phyloP scores from a whole-genome alignment of 2,797 vertebrate genomes.

The Channallabes apus region DNA sequence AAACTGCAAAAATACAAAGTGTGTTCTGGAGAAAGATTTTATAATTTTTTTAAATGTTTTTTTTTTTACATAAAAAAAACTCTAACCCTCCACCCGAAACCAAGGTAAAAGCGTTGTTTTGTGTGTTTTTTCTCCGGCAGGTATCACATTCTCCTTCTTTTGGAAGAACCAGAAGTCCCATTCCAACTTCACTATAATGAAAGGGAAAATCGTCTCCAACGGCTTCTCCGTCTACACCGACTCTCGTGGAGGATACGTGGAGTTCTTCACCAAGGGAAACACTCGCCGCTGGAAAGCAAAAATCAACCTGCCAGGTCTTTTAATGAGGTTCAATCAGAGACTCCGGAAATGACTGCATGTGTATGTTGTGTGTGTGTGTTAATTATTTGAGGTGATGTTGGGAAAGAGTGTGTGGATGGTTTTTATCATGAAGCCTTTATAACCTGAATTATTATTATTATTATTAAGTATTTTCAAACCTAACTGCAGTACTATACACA shows the following conservation, averaged over 20 bases:
- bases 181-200: constrained; percentile 74
- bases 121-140: constrained; percentile 62
- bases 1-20: background rate
- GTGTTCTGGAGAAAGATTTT: background rate
- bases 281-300: constrained; percentile 86
- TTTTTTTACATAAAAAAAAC: too few relatives aligned
- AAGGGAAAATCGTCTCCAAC: constrained; percentile 89
- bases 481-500: background rate
- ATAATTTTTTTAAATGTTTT: too few relatives aligned
- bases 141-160: constrained; percentile 96
- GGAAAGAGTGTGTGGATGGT: background rate
- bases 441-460: background rate
- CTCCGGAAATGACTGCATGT: background rate
- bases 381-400: background rate
- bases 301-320: constrained; percentile 85
- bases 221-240: constrained; percentile 89
- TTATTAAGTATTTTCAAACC: background rate
- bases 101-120: background rate
- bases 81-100: too few relatives aligned
- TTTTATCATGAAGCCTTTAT: background rate
- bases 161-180: constrained; percentile 86
- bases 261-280: constrained; percentile 84
- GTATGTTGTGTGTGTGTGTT: constrained; percentile 4
- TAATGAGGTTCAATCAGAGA: background rate
- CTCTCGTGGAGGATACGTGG: constrained; percentile 80